Conservation (phyloP, 2,888 invertebrate genomes). For the Oligia latruncula region DNA sequence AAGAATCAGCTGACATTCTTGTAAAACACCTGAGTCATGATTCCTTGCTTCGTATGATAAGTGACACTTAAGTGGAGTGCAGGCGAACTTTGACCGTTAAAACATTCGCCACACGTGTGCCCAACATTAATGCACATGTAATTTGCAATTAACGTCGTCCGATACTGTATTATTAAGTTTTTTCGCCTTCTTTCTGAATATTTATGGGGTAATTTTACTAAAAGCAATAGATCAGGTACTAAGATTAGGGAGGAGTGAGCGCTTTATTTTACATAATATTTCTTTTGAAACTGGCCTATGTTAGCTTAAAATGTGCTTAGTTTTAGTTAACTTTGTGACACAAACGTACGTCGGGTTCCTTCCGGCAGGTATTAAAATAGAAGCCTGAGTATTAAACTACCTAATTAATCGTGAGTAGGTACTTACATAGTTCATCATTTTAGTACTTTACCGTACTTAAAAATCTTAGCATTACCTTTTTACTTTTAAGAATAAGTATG, state of each 20-base stretch:
- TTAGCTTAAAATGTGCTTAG: constrained; percentile 7
- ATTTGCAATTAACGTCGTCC: constrained; percentile 84
- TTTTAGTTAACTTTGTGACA: constrained; percentile 34
- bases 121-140: constrained; percentile 77
- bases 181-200: constrained; percentile 85
- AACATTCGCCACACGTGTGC: constrained; percentile 54
- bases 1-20: constrained; percentile 31
- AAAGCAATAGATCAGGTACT: constrained; percentile 83
- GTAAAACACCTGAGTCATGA: constrained; percentile 55
- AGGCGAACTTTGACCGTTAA: constrained; percentile 72
- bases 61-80: constrained; percentile 59
- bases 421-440: neutral
- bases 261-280: constrained; percentile 69
- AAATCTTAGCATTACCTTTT: neutral
- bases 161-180: constrained; percentile 85
- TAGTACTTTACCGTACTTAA: neutral
- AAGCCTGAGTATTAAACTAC: neutral
- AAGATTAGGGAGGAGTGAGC: constrained; percentile 74
- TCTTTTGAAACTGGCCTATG: constrained; percentile 35
- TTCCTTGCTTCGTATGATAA: constrained; percentile 43
- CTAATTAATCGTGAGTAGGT: neutral
- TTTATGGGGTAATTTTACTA: constrained; percentile 89
- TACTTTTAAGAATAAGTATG: neutral
- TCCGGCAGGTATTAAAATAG: constrained; percentile 18
- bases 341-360: constrained; percentile 1